Percentiles rank a stretch among this genome's conserved stretches.
Conservation (phyloP, 2,113 vertebrate species). For the Pangasianodon gigas region DNA sequence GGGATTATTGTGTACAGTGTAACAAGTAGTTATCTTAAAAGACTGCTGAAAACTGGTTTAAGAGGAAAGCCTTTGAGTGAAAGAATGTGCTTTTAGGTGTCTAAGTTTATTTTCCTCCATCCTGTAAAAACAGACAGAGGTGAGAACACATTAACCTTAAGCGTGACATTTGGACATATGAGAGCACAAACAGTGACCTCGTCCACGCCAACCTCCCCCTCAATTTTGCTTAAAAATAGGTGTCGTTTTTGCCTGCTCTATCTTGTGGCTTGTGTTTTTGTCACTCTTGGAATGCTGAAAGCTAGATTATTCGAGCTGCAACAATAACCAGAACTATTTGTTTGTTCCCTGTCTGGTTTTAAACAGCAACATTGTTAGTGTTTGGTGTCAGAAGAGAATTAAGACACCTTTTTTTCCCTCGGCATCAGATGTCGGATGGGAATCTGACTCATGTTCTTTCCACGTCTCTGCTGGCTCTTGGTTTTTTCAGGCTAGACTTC, state of each 20-base stretch:
- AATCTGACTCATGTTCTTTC: conserved; percentile 10
- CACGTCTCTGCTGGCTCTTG: neutral
- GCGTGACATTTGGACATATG: conserved; percentile 62
- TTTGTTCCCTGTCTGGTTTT: conserved; percentile 59
- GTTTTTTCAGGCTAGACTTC: neutral
- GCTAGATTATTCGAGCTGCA: neutral
- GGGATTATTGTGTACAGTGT: too few species aligned
- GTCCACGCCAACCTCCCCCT: conserved; percentile 70
- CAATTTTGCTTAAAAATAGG: conserved; percentile 79
- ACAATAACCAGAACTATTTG: conserved; percentile 34
- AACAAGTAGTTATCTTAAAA: neutral
- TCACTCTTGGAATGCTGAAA: neutral
- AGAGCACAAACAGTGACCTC: conserved; percentile 58
- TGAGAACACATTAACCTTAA: conserved; percentile 59
- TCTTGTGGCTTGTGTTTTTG: conserved; percentile 58
- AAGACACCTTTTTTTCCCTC: neutral
- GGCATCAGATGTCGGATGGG: neutral
- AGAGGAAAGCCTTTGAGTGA: neutral
- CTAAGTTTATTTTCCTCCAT: conserved; percentile 37
- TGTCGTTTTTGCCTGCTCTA: conserved; percentile 62
- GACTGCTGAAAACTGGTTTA: neutral
- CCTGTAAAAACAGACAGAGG: conserved; percentile 59
- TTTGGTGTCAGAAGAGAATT: neutral
- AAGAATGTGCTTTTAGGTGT: neutral
- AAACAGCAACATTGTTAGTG: conserved; percentile 18